A percentile compares a stretch with the other conserved stretches of the same genome.
Evolutionary conservation across 2,888 invertebrate species (phyloP).

Genomic region (Sinopyrophorus schimmeli): DNA sequence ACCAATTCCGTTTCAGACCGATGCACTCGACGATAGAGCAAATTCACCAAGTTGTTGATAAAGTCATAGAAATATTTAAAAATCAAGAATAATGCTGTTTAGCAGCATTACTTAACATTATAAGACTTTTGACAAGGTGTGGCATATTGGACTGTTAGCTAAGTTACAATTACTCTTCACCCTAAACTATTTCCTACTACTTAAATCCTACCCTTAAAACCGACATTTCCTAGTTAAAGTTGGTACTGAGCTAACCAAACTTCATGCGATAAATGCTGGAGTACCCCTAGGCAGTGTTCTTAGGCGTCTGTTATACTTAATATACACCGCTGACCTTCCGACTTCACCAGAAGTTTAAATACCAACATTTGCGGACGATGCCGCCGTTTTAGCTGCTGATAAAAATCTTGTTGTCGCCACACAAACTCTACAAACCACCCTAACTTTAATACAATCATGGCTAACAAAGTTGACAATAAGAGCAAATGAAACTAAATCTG

Average conservation of each 20-base stretch:
- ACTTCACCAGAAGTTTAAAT: not conserved
- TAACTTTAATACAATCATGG: not conserved
- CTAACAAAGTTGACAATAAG: not conserved
- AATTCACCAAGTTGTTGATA: not conserved
- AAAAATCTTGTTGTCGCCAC: not conserved
- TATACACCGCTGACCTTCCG: constrained; percentile 1
- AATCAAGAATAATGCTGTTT: not conserved
- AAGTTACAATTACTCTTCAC: not conserved
- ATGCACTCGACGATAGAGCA: constrained; percentile 1
- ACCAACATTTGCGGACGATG: constrained; percentile 1
- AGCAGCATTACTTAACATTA: constrained; percentile 1
- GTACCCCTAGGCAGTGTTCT: too few species aligned
- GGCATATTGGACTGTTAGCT: not conserved
- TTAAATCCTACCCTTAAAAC: constrained; percentile 1
- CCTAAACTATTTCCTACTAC: constrained; percentile 3
- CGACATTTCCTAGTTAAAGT: constrained; percentile 2
- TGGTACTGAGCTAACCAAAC: not conserved
- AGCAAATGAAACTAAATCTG: not conserved
- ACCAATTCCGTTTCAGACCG: constrained; percentile 3
- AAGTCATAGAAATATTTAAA: not conserved
- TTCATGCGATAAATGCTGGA: too few species aligned
- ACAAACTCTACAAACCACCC: not conserved
- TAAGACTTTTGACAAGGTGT: constrained; percentile 4
- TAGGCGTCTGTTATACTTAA: not conserved
- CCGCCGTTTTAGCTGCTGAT: not conserved